A percentile compares a stretch with the other conserved stretches of the same genome.
These are phyloP conservation scores for Drosophila mettleri DNA, from an alignment of 2,888 invertebrate species.

Conservation along the genomic window DNA sequence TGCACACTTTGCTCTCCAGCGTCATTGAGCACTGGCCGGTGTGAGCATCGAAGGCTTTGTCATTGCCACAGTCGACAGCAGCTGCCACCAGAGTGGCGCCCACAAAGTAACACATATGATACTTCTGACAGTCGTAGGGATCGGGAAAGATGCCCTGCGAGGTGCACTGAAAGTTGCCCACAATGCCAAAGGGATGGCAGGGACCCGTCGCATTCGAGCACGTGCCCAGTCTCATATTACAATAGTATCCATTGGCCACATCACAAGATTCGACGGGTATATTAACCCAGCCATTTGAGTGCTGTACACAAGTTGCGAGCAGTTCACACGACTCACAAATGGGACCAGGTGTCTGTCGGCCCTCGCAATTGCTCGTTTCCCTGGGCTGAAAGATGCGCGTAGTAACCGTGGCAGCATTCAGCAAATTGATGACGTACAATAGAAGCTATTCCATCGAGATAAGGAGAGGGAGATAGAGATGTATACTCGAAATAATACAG, in stretches of 20 bases:
- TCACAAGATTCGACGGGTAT: conserved; percentile 84
- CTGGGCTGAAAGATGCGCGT: conserved; percentile 71
- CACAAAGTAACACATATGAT: conserved; percentile 84
- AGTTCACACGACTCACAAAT: conserved; percentile 84
- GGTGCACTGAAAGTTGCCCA: conserved; percentile 84
- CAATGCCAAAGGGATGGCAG: conserved; percentile 84
- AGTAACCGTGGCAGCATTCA: conserved; percentile 44
- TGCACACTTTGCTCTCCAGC: conserved; percentile 73
- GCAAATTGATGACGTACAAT: conserved; percentile 34
- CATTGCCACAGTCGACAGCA: conserved; percentile 82
- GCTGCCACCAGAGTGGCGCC: conserved; percentile 82
- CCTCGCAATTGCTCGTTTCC: conserved; percentile 81
- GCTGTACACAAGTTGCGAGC: conserved; percentile 83
- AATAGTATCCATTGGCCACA: conserved; percentile 81
- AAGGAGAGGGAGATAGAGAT: not conserved
- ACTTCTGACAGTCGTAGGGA: conserved; percentile 85
- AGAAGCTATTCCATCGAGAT: conserved; percentile 32
- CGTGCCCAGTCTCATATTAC: conserved; percentile 77
- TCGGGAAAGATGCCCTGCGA: conserved; percentile 84
- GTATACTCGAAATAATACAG: not conserved
- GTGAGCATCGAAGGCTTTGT: conserved; percentile 82
- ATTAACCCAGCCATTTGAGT: conserved; percentile 83
- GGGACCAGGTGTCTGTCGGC: conserved; percentile 80
- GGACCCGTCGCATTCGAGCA: conserved; percentile 84
- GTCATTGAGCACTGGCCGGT: conserved; percentile 83